phyloP scores from a whole-genome alignment of 2,888 invertebrate species.

The Geophilus truncorum region DNA sequence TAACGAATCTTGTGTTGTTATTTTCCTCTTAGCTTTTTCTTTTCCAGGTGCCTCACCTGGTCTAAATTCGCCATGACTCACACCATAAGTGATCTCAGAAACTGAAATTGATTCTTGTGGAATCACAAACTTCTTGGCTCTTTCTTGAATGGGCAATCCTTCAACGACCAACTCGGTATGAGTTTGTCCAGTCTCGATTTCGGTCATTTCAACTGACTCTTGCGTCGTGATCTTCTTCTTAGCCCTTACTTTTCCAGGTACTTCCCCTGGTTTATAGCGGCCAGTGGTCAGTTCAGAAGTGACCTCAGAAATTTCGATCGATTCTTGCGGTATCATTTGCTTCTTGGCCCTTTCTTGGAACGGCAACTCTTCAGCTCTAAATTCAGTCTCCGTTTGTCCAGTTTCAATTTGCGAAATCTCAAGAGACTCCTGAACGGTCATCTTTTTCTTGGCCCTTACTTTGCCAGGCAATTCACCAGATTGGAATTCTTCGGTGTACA shows the following conservation, averaged over 20 bases:
- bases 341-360: slow-evolving; percentile 33
- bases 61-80: background rate
- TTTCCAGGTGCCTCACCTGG: slow-evolving; percentile 31
- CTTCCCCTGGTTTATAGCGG: slow-evolving; percentile 6
- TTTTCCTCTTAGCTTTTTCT: slow-evolving; percentile 37
- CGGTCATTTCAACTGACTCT: slow-evolving; percentile 34
- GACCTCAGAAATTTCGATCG: slow-evolving; percentile 40
- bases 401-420: slow-evolving; percentile 40
- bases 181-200: slow-evolving; percentile 36
- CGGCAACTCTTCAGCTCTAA: slow-evolving; percentile 7
- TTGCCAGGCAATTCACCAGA: slow-evolving; percentile 32
- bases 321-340: slow-evolving; percentile 38
- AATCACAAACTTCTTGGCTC: slow-evolving; percentile 32
- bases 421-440: slow-evolving; percentile 40
- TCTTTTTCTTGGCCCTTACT: slow-evolving; percentile 37
- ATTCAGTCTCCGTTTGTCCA: slow-evolving; percentile 35
- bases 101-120: slow-evolving; percentile 37
- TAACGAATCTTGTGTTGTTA: slow-evolving; percentile 40
- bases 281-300: slow-evolving; percentile 35
- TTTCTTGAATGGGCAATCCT: slow-evolving; percentile 30
- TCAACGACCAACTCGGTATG: background rate
- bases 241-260: slow-evolving; percentile 22
- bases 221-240: slow-evolving; percentile 35
- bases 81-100: slow-evolving; percentile 35
- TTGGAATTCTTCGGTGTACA: background rate